phyloP scores from a whole-genome alignment of 2,113 vertebrate species.

The Pleuronectes platessa region DNA sequence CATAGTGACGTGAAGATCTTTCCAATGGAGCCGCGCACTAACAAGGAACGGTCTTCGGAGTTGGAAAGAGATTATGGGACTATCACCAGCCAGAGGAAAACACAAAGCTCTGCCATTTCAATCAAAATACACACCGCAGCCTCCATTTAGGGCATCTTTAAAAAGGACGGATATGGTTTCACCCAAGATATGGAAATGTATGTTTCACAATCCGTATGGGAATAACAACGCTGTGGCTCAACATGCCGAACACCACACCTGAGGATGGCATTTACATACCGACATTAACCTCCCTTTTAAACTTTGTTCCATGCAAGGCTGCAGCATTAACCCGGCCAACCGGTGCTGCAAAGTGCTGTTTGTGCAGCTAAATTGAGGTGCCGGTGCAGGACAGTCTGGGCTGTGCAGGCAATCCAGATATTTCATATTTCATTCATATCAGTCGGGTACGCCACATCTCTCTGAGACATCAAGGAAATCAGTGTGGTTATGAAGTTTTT shows the following conservation, averaged over 20 bases:
- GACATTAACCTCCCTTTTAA: slow-evolving; percentile 38
- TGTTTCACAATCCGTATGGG: slow-evolving; percentile 10
- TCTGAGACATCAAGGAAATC: neutral
- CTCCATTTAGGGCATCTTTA: slow-evolving; percentile 6
- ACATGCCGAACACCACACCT: neutral
- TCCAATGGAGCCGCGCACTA: slow-evolving; percentile 43
- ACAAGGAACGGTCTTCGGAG: slow-evolving; percentile 43
- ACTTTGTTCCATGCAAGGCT: slow-evolving; percentile 30
- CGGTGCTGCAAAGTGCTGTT: slow-evolving; percentile 32
- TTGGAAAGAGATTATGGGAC: slow-evolving; percentile 45
- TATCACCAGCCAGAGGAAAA: slow-evolving; percentile 56
- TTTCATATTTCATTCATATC: slow-evolving; percentile 64
- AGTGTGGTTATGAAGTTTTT: neutral
- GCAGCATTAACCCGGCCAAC: slow-evolving; percentile 17
- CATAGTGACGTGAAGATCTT: slow-evolving; percentile 47
- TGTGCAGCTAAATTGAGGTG: slow-evolving; percentile 46
- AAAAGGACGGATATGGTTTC: slow-evolving; percentile 11
- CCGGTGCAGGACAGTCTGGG: slow-evolving; percentile 11
- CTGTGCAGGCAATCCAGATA: slow-evolving; percentile 22
- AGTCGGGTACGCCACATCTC: slow-evolving; percentile 42
- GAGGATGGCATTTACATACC: slow-evolving; percentile 27
- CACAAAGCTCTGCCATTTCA: slow-evolving; percentile 48
- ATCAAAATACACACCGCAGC: slow-evolving; percentile 31
- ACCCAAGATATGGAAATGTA: slow-evolving; percentile 27
- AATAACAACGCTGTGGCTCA: slow-evolving; percentile 7